Evolutionary conservation across 2,113 vertebrate species (phyloP).

Genomic region (Epinephelus cyanopodus): DNA sequence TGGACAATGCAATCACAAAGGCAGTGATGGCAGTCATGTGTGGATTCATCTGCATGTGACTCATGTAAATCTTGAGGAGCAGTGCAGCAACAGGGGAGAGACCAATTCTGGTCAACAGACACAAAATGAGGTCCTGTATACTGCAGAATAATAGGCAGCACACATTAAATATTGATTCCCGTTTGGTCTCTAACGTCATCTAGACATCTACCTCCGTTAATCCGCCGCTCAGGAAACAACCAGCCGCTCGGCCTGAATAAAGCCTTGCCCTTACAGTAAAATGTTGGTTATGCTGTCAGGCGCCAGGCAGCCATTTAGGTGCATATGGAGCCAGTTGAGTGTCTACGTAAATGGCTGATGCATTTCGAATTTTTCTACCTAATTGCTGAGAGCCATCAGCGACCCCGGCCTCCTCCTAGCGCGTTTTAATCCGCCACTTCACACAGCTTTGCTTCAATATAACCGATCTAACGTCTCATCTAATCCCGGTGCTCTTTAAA

Average conservation of each 20-base stretch:
- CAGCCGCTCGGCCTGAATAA: conserved; percentile 31
- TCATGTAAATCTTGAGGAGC: conserved; percentile 42
- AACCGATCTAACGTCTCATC: conserved; percentile 10
- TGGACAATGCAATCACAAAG: not conserved
- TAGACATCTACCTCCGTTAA: conserved; percentile 56
- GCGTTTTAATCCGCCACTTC: conserved; percentile 52
- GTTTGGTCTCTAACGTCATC: conserved; percentile 64
- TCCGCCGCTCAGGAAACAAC: conserved; percentile 47
- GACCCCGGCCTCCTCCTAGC: conserved; percentile 65
- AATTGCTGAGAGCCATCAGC: conserved; percentile 84
- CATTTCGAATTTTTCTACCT: conserved; percentile 84
- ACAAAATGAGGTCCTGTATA: conserved; percentile 40
- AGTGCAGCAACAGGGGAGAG: conserved; percentile 20
- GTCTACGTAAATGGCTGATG: conserved; percentile 89
- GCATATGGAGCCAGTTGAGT: conserved; percentile 85
- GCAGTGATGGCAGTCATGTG: conserved; percentile 6
- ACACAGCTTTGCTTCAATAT: conserved; percentile 29
- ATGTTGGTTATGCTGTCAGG: conserved; percentile 62
- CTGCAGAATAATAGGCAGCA: conserved; percentile 70
- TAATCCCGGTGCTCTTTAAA: conserved; percentile 26
- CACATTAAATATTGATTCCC: conserved; percentile 72
- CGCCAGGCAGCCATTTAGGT: conserved; percentile 87
- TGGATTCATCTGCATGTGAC: conserved; percentile 51
- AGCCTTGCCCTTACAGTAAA: conserved; percentile 52
- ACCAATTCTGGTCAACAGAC: conserved; percentile 15